A percentile compares a stretch with the other conserved stretches of the same genome.
Evolutionary conservation across 2,113 vertebrate species (phyloP).

Genomic region (Entelurus aequoreus): DNA sequence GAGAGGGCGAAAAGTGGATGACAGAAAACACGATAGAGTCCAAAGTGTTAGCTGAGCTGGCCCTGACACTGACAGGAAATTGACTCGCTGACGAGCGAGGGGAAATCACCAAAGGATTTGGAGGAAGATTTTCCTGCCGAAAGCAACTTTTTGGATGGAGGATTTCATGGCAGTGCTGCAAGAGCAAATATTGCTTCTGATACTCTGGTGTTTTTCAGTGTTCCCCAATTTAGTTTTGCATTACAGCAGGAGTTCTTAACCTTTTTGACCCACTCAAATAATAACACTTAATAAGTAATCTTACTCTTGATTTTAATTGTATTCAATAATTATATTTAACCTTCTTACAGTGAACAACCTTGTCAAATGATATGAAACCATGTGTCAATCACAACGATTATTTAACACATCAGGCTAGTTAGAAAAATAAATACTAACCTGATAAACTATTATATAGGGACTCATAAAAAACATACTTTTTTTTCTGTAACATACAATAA

Average conservation of each 20-base stretch:
- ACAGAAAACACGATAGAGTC: slow-evolving; percentile 55
- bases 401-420: no score
- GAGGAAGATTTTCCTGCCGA: slow-evolving; percentile 14
- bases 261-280: no score
- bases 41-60: slow-evolving; percentile 56
- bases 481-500: no score
- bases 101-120: slow-evolving; percentile 24
- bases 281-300: no score
- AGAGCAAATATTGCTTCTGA: background rate
- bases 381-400: no score
- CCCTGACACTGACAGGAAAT: slow-evolving; percentile 38
- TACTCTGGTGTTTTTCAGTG: background rate
- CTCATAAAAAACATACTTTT: no score
- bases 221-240: background rate
- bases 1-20: slow-evolving; percentile 43
- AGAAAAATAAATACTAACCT: no score
- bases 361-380: no score
- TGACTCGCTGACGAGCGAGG: slow-evolving; percentile 23
- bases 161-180: background rate
- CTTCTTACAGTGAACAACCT: no score
- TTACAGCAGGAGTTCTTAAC: background rate
- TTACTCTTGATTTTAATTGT: no score
- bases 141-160: slow-evolving; percentile 21
- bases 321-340: no score
- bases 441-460: no score